These are phyloP conservation scores for Drosophila asahinai DNA, from an alignment of 1,140 invertebrate species.

Conservation along the genomic window DNA sequence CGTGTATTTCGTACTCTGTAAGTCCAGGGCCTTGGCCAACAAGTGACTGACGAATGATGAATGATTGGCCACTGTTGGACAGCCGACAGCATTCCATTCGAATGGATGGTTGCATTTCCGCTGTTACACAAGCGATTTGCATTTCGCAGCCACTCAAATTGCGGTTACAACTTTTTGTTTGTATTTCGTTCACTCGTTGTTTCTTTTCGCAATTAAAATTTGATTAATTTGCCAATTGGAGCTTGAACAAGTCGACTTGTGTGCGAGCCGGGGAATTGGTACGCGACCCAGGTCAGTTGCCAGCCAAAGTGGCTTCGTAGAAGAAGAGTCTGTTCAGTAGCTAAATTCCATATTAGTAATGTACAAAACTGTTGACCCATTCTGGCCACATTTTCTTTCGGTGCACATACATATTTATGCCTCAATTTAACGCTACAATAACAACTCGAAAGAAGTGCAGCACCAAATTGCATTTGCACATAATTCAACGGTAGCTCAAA, in stretches of 20 bases:
- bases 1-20: no score
- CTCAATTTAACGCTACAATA: conserved; percentile 75
- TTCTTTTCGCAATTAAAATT: conserved; percentile 44
- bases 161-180: conserved; percentile 32
- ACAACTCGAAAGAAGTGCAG: conserved; percentile 62
- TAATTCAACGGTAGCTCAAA: conserved; percentile 79
- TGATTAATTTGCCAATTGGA: conserved; percentile 75
- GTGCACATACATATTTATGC: conserved; percentile 24
- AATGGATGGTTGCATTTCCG: conserved; percentile 55
- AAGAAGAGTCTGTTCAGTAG: not conserved
- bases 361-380: conserved; percentile 7
- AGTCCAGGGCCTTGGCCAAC: conserved; percentile 21
- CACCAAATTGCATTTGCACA: conserved; percentile 73
- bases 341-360: not conserved
- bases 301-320: not conserved
- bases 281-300: conserved; percentile 44
- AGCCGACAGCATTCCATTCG: conserved; percentile 37
- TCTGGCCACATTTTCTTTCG: conserved; percentile 4
- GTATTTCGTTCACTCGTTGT: not conserved
- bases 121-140: conserved; percentile 51
- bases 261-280: conserved; percentile 42
- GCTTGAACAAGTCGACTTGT: conserved; percentile 54
- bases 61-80: conserved; percentile 37
- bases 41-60: conserved; percentile 34
- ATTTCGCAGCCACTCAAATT: conserved; percentile 53